phyloP scores from a whole-genome alignment of 2,113 vertebrate genomes.

The Engystomops pustulosus region DNA sequence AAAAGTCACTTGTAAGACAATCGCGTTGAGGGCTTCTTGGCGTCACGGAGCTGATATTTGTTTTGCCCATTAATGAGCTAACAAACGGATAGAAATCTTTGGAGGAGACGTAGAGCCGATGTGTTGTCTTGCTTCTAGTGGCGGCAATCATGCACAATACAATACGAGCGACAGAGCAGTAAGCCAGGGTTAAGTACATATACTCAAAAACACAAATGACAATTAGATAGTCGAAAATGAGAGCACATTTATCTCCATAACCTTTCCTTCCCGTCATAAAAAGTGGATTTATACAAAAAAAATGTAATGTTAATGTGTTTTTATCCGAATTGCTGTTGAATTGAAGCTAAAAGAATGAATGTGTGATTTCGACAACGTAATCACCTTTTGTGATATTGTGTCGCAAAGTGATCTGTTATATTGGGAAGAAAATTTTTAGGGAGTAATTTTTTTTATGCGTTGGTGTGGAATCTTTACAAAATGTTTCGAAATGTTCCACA shows the following conservation, averaged over 20 bases:
- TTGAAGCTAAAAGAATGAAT: background rate
- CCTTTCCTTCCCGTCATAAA: background rate
- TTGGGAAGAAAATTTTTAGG: no score
- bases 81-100: conserved; percentile 50
- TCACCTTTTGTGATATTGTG: no score
- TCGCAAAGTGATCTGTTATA: no score
- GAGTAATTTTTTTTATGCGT: no score
- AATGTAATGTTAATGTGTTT: background rate
- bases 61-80: conserved; percentile 48
- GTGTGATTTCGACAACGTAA: no score
- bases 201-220: background rate
- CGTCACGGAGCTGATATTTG: conserved; percentile 17
- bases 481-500: no score
- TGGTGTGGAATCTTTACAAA: no score
- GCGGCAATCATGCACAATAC: conserved; percentile 23
- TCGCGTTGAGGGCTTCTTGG: conserved; percentile 13
- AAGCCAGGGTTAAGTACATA: conserved; percentile 28
- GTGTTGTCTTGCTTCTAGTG: conserved; percentile 22
- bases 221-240: conserved; percentile 14
- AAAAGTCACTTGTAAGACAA: conserved; percentile 22
- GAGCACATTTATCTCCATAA: background rate
- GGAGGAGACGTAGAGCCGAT: conserved; percentile 22
- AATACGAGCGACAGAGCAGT: conserved; percentile 40
- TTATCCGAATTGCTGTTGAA: background rate
- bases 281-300: conserved; percentile 31